phyloP scores from a whole-genome alignment of 2,113 vertebrate species.

The Dissostichus mawsoni region DNA sequence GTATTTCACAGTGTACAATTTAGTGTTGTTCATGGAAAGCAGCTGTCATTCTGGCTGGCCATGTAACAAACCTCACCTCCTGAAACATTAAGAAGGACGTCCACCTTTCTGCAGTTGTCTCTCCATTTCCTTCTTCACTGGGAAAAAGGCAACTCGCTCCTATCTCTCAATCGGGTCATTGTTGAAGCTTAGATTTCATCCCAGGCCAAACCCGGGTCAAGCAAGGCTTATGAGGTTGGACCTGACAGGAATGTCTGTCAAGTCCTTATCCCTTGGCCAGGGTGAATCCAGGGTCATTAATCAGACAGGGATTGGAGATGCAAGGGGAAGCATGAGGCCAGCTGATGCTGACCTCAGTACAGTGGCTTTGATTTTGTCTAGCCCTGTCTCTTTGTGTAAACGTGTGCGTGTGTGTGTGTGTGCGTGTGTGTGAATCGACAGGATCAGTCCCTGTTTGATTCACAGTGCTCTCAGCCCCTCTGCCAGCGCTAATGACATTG shows the following conservation, averaged over 20 bases:
- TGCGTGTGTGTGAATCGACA: constrained; percentile 90
- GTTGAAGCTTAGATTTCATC: constrained; percentile 85
- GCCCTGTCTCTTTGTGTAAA: constrained; percentile 85
- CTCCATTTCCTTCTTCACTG: constrained; percentile 21
- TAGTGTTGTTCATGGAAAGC: constrained; percentile 23
- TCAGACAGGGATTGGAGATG: constrained; percentile 84
- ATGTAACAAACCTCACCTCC: constrained; percentile 7
- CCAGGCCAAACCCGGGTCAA: constrained; percentile 85
- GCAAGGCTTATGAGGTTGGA: constrained; percentile 91
- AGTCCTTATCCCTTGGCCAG: constrained; percentile 90
- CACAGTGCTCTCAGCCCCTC: constrained; percentile 93
- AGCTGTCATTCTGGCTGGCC: constrained; percentile 38
- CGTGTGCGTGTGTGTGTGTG: constrained; percentile 84
- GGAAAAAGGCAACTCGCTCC: constrained; percentile 19
- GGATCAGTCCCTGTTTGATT: constrained; percentile 98
- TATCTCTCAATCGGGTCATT: constrained; percentile 80
- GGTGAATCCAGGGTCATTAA: constrained; percentile 93
- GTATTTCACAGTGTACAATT: constrained; percentile 46
- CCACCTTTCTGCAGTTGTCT: constrained; percentile 15
- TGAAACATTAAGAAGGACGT: constrained; percentile 38
- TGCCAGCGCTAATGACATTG: constrained; percentile 97
- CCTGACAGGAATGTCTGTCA: constrained; percentile 92
- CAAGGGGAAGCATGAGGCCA: constrained; percentile 55
- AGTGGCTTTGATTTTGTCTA: constrained; percentile 95
- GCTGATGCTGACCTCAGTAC: constrained; percentile 91